phyloP scores from a whole-genome alignment of 1,140 invertebrate genomes.

The Armadillidium nasatum region DNA sequence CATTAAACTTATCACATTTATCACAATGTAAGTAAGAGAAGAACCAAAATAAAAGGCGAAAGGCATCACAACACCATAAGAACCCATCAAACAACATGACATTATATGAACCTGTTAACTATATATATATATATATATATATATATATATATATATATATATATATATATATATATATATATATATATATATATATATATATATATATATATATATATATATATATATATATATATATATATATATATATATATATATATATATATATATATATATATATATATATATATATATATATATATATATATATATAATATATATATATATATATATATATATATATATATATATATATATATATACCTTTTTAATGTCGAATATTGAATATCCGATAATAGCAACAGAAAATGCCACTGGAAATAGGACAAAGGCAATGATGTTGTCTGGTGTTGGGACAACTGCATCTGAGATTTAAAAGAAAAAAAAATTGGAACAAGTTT shows the following conservation, averaged over 20 bases:
- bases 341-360: too few relatives aligned
- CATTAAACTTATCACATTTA: slow-evolving; percentile 61
- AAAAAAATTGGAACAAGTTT: slow-evolving; percentile 27
- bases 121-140: too few relatives aligned
- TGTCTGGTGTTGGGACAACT: slow-evolving; percentile 53
- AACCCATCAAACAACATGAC: slow-evolving; percentile 58
- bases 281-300: too few relatives aligned
- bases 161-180: too few relatives aligned
- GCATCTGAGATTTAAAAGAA: slow-evolving; percentile 60
- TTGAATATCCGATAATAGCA: slow-evolving; percentile 53
- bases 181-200: too few relatives aligned
- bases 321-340: too few relatives aligned
- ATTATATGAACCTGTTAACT: slow-evolving; percentile 57
- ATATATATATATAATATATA: too few relatives aligned
- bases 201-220: too few relatives aligned
- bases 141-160: too few relatives aligned
- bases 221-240: neutral
- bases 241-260: too few relatives aligned
- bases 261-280: too few relatives aligned
- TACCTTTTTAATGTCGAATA: slow-evolving; percentile 36
- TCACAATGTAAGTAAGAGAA: slow-evolving; percentile 64
- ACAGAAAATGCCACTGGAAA: slow-evolving; percentile 55
- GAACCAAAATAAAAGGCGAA: slow-evolving; percentile 62
- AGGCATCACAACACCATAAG: slow-evolving; percentile 54
- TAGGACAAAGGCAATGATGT: slow-evolving; percentile 56